Evolutionary conservation across 2,113 vertebrate genomes (phyloP), one percentile per base, ranked within the genome.

Genomic region (Leuciscus idus): DNA sequence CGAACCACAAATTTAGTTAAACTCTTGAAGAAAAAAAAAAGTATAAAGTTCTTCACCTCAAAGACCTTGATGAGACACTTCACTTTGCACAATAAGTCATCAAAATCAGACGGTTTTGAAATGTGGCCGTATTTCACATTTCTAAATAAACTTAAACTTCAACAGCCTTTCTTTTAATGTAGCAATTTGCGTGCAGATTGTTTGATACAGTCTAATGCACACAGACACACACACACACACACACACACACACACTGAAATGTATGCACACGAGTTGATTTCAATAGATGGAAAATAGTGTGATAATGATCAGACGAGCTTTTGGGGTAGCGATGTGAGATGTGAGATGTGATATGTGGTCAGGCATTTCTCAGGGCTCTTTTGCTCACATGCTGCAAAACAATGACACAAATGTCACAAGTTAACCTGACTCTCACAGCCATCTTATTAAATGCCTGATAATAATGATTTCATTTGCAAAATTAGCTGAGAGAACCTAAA

Each of bases 291-390:
- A 88, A 88, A 86, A 86, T 84, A 86, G 55, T 15, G 75, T 55
- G 87, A 88, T 88, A 88, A 26, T 43, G 57, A 88, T 88, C 87
- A 88, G 74, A 28, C 6, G 10, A 88, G 84, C 87, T 88, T 70
- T 70, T 43, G 43, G 78, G 77, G 78, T 88, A 75, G 84, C 36
- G 79, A 86, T 88, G 50, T 15, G 61, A 83, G 79, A 86, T 88
- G 50, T 15, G 61, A 83, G 84, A 86, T 83, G 73, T 86, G 87
- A 28, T 75, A 46, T 88, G 87, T 84, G 87, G 87, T 86, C 80
- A 86, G 66, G 70, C 74, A 57, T 84, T 88, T 88, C 64, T 84
- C 87, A 86, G 79, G 87, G 79, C 84, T 82, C 48, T 30, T 82
- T 55, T 86, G 50, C 64, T 80, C 30, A 57, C 75, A 79, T 61